Evolutionary conservation across 2,113 vertebrate species (phyloP), one percentile per base, ranked within the genome.

Genomic region (Nothoprocta perdicaria): DNA sequence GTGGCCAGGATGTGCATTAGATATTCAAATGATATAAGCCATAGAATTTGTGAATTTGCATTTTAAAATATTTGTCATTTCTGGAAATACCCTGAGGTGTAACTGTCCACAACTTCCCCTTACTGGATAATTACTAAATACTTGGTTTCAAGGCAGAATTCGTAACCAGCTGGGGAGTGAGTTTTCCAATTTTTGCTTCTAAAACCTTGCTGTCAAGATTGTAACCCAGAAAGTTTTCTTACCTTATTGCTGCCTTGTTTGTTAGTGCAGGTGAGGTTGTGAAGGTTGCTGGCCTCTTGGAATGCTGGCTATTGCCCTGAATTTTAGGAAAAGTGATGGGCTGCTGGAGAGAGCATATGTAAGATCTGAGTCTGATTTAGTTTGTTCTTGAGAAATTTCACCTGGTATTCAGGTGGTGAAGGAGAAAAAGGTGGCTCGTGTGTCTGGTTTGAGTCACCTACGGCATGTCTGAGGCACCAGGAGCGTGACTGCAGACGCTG

Each of bases 21-120:
- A 18, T 94, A 79, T 14, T 93, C 68, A 88, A 88, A 86, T 76
- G 21, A 33, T 2, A 0, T 50, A 48, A 40, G 68, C 82, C 93
- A 66, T 38, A 84, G 73, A 86, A 93, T 92, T 81, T 45, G 29
- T 89, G 62, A 78, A 88, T 92, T 94, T 88, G 77, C 79, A 81
- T 94, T 90, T 94, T 89, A 58, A 92, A 95, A 85, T 87, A 87
- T 27, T 78, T 91, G 57, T 78, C 4, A 81, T 93, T 92, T 93
- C 89, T 96, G 76, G 87, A 95, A 95, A 84, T 89, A 92, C 61
- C 82, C 82, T 0, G 10, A 85, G 29, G n/a, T 80, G 7, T 75
- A 91, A 86, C 77, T 92, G 82, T 89, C 69, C 45, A 38, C 92
- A 92, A 38, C 57, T 80, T 93, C 90, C 57, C 52, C 83, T 14